Conservation (phyloP, 2,888 invertebrate species). For the Clistopyga incitator region DNA sequence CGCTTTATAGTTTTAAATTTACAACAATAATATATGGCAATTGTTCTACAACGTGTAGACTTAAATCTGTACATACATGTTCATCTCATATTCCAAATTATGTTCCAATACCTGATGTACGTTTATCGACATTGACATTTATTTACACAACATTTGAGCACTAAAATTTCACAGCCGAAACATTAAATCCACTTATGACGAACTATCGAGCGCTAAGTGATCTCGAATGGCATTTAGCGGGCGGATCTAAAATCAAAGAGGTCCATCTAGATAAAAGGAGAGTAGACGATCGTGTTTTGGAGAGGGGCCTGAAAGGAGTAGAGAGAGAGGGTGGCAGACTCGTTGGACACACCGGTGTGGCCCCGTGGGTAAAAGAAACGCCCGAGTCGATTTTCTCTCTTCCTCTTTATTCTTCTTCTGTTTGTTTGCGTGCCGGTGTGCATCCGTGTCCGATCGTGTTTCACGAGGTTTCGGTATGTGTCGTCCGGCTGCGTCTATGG, state of each 20-base stretch:
- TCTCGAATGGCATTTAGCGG: conserved; percentile 44
- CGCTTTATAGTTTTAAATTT: no score
- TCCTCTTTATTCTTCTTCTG: conserved; percentile 66
- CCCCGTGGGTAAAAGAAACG: conserved; percentile 61
- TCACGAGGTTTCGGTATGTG: conserved; percentile 79
- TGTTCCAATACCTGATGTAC: background rate
- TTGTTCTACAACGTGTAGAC: no score
- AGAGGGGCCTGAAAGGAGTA: conserved; percentile 40
- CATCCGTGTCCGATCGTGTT: conserved; percentile 83
- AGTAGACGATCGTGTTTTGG: conserved; percentile 25
- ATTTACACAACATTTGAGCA: background rate
- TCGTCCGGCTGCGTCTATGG: conserved; percentile 56
- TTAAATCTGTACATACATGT: no score
- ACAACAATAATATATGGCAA: no score
- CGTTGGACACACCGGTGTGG: conserved; percentile 64
- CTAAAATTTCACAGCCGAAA: background rate
- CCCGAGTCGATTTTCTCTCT: conserved; percentile 55
- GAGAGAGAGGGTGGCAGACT: conserved; percentile 50
- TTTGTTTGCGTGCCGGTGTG: conserved; percentile 81
- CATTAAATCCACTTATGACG: background rate
- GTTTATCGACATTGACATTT: background rate
- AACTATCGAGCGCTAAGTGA: conserved; percentile 21
- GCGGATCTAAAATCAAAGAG: conserved; percentile 32
- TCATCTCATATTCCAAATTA: background rate
- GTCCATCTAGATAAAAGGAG: conserved; percentile 32